phyloP scores from a whole-genome alignment of 2,888 invertebrate species.

The Eupithecia exiguata region DNA sequence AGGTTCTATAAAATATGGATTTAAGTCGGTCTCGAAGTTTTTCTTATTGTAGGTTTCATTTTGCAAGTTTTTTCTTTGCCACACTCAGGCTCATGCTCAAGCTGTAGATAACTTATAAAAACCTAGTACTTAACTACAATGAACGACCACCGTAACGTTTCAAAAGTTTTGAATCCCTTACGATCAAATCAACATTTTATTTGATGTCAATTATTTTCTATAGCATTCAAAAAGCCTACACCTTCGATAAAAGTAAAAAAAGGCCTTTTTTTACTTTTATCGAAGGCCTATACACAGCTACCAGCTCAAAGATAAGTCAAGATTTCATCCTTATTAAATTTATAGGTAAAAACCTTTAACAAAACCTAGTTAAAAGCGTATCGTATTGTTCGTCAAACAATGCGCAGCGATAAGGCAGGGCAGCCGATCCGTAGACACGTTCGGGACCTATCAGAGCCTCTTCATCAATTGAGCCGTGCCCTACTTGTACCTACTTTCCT shows the following conservation, averaged over 20 bases:
- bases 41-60: background rate
- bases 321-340: conserved; percentile 2
- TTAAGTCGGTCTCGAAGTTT: too few relatives aligned
- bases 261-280: too few relatives aligned
- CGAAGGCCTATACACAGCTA: too few relatives aligned
- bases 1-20: background rate
- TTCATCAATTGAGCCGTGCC: conserved; percentile 79
- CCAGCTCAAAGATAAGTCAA: background rate
- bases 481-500: conserved; percentile 27
- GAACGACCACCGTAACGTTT: background rate
- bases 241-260: too few relatives aligned
- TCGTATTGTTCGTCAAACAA: conserved; percentile 46
- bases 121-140: background rate
- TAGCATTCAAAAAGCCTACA: background rate
- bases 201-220: background rate
- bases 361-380: conserved; percentile 22
- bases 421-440: conserved; percentile 76
- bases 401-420: conserved; percentile 45
- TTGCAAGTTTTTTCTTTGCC: background rate
- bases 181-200: background rate
- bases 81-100: background rate
- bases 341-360: conserved; percentile 1
- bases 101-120: background rate
- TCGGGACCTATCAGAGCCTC: conserved; percentile 67
- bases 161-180: too few relatives aligned